phyloP scores from a whole-genome alignment of 2,113 vertebrate genomes.

The Hystrix brachyura region DNA sequence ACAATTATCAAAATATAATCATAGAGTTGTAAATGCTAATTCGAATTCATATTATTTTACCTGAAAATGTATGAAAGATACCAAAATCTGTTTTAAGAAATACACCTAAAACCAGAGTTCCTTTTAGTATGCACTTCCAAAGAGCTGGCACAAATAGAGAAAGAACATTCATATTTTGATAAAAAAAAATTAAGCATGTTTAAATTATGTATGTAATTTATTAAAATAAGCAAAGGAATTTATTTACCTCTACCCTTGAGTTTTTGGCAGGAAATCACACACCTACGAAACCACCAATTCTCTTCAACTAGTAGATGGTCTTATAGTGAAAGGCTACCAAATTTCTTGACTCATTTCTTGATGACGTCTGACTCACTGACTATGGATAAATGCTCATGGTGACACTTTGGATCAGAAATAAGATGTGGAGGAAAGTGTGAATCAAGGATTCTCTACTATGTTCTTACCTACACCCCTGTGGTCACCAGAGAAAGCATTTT shows the following conservation, averaged over 20 bases:
- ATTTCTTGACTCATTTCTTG: not conserved
- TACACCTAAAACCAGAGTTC: not conserved
- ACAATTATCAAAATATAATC: constrained; percentile 6
- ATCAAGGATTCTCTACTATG: not conserved
- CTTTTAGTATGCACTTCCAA: constrained; percentile 32
- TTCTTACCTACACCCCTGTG: not conserved
- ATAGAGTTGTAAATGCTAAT: constrained; percentile 22
- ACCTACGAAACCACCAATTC: not conserved
- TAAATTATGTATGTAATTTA: constrained; percentile 49
- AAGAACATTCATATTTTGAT: not conserved
- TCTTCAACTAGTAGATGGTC: not conserved
- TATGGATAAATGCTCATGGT: not conserved
- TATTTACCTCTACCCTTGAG: constrained; percentile 29
- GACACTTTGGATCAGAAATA: not conserved
- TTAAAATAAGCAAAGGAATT: constrained; percentile 30
- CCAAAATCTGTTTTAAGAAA: constrained; percentile 67
- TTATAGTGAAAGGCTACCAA: not conserved
- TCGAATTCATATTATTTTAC: constrained; percentile 44
- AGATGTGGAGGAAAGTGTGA: not conserved
- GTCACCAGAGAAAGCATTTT: not conserved
- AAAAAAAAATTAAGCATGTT: not conserved
- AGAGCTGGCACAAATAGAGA: not conserved
- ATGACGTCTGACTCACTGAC: not conserved
- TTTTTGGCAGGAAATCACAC: constrained; percentile 27
- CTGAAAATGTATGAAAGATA: constrained; percentile 36